Evolutionary conservation across 2,113 vertebrate genomes (phyloP), one percentile per base, ranked within the genome.

Genomic region (Brienomyrus longianalis): DNA sequence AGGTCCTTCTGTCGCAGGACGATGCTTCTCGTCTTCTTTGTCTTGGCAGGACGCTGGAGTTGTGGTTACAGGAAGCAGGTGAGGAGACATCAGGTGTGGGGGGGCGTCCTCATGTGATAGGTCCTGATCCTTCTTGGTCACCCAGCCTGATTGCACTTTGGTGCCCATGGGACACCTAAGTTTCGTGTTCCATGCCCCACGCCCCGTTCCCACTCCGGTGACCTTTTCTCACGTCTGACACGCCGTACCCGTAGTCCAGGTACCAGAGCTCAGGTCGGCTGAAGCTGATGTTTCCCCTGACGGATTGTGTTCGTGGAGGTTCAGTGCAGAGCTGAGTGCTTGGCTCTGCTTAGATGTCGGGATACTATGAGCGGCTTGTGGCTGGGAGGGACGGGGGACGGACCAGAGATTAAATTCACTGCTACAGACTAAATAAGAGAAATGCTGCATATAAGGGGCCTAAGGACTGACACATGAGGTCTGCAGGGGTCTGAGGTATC

Each of bases 41-140:
- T 74, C 56, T 88, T 88, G 86, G 86, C 86, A 88, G 50, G 77
- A 88, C 90, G n/a, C 15, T 88, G 51, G 51, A 43, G 52, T 87
- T 90, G 85, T 13, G 35, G 88, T 89, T 90, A 90, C 54, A 90
- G 87, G 87, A 90, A 90, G 59, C 87, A 35, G 43, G n/a, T 90
- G 87, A 84, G 43, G 66, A 90, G 90, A 48, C 48, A 51, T 50
- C 48, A 59, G 88, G 15, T 1, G 3, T 17, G n/a, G 62, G 27
- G 50, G 84, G 80, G 70, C 19, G 5, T 83, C 66, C 35, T 83
- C 31, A 77, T 70, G 51, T 86, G 45, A 51, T 21, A 54, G 80
- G 59, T 89, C 50, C 83, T 52, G 77, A 59, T 80, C 43, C 70
- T 48, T 31, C 47, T 27, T 47, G 88, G 8, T 47, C 9, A 39